Evolutionary conservation across 1,140 invertebrate genomes (phyloP), one percentile per base, ranked within the genome.

Genomic region (Scaptomyza montana): DNA sequence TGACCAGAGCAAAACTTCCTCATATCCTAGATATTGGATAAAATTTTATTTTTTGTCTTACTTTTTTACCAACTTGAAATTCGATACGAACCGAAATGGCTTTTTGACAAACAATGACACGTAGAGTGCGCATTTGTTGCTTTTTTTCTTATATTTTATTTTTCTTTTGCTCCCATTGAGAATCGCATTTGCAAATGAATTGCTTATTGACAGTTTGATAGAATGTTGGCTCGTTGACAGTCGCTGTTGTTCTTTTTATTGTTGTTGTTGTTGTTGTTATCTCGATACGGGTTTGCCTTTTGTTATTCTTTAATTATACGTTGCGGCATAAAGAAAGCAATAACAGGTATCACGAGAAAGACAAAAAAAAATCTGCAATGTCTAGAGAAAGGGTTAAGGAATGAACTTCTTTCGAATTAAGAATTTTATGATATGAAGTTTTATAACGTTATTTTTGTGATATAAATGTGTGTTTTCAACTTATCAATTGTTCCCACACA

Each of bases 141-240:
- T 45, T 71, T 68, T 68, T 54, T 57, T 57, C 21, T 25, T 25
- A 25, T 25, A 4, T 49, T 46, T 39, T 75, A 59, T 69, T 30
- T 61, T 13, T 63, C 70, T 70, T 81, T 51, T 61, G 45, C 66
- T 73, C 54, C 64, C 54, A 74, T 64, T 63, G 75, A 71, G 54
- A 64, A 73, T 73, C 64, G 73, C 84, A 84, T 89, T 89, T 89
- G 84, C 84, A 89, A 89, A 89, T 89, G 84, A 89, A 89, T 84
- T 82, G 84, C 84, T 89, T 89, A 89, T 89, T 89, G 84, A 89
- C 84, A 89, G 84, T 84, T 89, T 89, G 84, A 89, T 89, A 81
- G 79, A 84, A 84, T 72, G 84, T 80, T 80, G 68, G 30, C 68
- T 68, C 57, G 71, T 69, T 78, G 77, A 63, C 76, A 70, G 65